Percentiles rank a stretch among this genome's conserved stretches.
Evolutionary conservation across 2,888 invertebrate genomes (phyloP).

Genomic region (Amaurobius ferox): DNA sequence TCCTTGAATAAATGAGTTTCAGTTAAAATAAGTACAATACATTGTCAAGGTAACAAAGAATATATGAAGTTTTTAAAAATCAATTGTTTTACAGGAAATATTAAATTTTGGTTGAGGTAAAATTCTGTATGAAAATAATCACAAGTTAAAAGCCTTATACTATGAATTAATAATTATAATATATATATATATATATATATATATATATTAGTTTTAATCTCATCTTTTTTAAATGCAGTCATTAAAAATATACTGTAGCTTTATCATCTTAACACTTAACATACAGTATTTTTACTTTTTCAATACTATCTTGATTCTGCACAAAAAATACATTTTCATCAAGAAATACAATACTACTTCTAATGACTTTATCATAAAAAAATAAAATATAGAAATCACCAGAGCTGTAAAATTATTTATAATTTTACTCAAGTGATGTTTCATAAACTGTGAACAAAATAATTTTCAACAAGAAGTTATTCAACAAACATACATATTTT

Average conservation of each 20-base stretch:
- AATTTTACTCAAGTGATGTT: not conserved
- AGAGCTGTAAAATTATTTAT: slow-evolving; percentile 2
- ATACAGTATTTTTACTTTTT: not conserved
- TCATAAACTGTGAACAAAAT: slow-evolving; percentile 3
- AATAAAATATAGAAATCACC: slow-evolving; percentile 9
- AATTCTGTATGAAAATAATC: too few relatives aligned
- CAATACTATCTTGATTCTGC: not conserved
- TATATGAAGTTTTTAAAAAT: not conserved
- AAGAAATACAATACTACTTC: not conserved
- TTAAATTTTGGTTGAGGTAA: too few relatives aligned
- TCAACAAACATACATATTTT: not conserved
- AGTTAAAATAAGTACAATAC: not conserved
- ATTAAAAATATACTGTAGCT: too few relatives aligned
- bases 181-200: too few relatives aligned
- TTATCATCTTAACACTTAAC: not conserved
- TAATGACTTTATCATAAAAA: not conserved
- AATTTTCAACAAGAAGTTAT: slow-evolving; percentile 3
- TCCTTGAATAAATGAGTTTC: not conserved
- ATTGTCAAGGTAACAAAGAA: not conserved
- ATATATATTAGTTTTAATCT: too few relatives aligned
- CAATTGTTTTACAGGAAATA: too few relatives aligned
- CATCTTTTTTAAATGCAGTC: too few relatives aligned
- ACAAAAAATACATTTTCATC: slow-evolving; percentile 6
- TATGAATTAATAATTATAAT: too few relatives aligned
- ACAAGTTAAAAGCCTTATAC: too few relatives aligned